A percentile compares a stretch with the other conserved stretches of the same genome.
phyloP scores from a whole-genome alignment of 2,113 vertebrate species.

The Ammodytes marinus region DNA sequence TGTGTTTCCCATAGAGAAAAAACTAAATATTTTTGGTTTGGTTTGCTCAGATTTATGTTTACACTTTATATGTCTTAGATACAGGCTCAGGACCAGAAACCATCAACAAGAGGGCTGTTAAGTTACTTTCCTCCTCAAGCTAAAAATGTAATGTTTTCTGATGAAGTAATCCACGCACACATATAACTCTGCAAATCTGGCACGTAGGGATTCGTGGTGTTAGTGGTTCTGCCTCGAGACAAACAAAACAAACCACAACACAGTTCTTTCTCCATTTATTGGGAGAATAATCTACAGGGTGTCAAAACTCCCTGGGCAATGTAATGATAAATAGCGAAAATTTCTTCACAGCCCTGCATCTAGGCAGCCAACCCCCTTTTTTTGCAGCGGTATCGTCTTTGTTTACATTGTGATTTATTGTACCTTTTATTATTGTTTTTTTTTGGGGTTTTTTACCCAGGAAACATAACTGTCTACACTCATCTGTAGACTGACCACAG shows the following conservation, averaged over 20 bases:
- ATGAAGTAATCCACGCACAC: constrained; percentile 3
- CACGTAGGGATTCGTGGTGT: constrained; percentile 23
- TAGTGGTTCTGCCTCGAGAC: constrained; percentile 31
- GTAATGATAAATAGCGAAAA: constrained; percentile 48
- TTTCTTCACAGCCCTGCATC: constrained; percentile 24
- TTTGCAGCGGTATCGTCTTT: constrained; percentile 17
- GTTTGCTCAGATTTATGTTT: constrained; percentile 14
- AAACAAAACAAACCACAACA: constrained; percentile 50
- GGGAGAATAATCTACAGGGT: constrained; percentile 33
- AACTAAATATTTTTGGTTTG: background rate
- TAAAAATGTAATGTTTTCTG: constrained; percentile 12
- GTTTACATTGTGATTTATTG: constrained; percentile 48
- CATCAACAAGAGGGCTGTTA: background rate
- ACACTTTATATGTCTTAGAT: too few relatives aligned
- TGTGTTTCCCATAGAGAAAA: background rate
- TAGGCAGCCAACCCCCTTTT: constrained; percentile 19
- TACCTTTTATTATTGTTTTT: constrained; percentile 13
- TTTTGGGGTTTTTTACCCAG: constrained; percentile 11
- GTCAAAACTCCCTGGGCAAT: constrained; percentile 36
- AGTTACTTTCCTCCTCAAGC: background rate
- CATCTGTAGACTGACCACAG: background rate
- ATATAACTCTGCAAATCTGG: constrained; percentile 9
- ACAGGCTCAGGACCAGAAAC: background rate
- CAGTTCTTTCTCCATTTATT: constrained; percentile 26
- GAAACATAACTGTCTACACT: constrained; percentile 24